Evolutionary conservation across 1,140 invertebrate genomes (phyloP).

Genomic region (Drosophila rufa): DNA sequence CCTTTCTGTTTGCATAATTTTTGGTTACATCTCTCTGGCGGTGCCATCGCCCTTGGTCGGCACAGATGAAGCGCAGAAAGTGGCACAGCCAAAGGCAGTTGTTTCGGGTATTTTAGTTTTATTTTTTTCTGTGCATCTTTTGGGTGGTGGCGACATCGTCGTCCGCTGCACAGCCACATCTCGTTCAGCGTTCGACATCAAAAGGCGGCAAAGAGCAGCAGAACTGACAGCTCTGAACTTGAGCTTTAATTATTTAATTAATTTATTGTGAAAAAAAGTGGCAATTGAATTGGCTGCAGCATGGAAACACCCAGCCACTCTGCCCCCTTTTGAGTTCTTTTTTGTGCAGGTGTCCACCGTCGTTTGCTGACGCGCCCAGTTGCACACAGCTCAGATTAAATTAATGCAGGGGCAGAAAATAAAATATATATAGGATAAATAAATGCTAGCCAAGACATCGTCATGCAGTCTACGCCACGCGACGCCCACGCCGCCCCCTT

Average conservation of each 20-base stretch:
- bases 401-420: conserved; percentile 45
- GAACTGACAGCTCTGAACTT: conserved; percentile 66
- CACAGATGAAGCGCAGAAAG: conserved; percentile 74
- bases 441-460: conserved; percentile 43
- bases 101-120: background rate
- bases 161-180: conserved; percentile 13
- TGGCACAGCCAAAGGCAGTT: conserved; percentile 56
- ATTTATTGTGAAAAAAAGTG: conserved; percentile 75
- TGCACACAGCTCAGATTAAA: conserved; percentile 73
- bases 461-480: conserved; percentile 83
- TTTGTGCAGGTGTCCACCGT: conserved; percentile 71
- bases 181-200: conserved; percentile 46
- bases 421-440: background rate
- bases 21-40: conserved; percentile 19
- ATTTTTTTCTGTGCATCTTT: conserved; percentile 30
- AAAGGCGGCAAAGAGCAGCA: conserved; percentile 46
- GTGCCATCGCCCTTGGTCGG: conserved; percentile 51
- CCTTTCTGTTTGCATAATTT: conserved; percentile 18
- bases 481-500: conserved; percentile 60
- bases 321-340: background rate
- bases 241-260: conserved; percentile 81
- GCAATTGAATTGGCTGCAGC: conserved; percentile 72
- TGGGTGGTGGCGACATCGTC: conserved; percentile 17
- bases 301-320: conserved; percentile 22
- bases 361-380: conserved; percentile 69